phyloP scores from a whole-genome alignment of 2,888 invertebrate species.

The Eumerus sabulonum region DNA sequence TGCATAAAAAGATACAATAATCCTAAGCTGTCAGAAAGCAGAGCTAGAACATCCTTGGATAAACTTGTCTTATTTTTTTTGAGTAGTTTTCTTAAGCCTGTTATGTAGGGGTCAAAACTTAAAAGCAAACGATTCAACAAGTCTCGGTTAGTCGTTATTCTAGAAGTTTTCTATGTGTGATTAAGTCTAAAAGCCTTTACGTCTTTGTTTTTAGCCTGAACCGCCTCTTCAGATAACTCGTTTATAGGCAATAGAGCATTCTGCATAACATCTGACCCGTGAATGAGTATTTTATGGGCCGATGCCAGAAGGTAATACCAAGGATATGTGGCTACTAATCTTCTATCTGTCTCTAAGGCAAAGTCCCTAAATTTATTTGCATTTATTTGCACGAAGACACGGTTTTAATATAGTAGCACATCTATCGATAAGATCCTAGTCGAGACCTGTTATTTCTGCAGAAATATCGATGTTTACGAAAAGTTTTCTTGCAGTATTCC shows the following conservation, averaged over 20 bases:
- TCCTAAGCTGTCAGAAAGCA: not conserved
- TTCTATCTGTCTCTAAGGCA: too few relatives aligned
- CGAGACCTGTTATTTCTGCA: too few relatives aligned
- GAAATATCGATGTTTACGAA: not conserved
- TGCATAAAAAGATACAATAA: slow-evolving; percentile 8
- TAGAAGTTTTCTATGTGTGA: slow-evolving; percentile 7
- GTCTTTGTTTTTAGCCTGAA: slow-evolving; percentile 4
- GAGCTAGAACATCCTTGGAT: slow-evolving; percentile 10
- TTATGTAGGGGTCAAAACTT: not conserved
- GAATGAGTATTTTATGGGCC: not conserved
- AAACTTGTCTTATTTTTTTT: slow-evolving; percentile 11
- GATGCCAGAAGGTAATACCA: too few relatives aligned
- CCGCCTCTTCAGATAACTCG: slow-evolving; percentile 9
- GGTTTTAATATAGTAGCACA: too few relatives aligned
- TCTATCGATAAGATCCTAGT: too few relatives aligned
- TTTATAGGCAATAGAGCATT: not conserved
- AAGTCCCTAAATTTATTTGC: too few relatives aligned
- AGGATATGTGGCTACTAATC: too few relatives aligned
- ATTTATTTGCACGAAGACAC: too few relatives aligned
- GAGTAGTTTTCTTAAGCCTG: slow-evolving; percentile 6
- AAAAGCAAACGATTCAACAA: slow-evolving; percentile 4
- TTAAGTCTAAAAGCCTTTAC: not conserved
- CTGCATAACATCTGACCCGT: too few relatives aligned
- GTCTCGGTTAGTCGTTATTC: slow-evolving; percentile 7
- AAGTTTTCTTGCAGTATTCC: not conserved